These are phyloP conservation scores for Corythornis cristatus DNA, from an alignment of 2,113 vertebrate species.

Conservation along the genomic window DNA sequence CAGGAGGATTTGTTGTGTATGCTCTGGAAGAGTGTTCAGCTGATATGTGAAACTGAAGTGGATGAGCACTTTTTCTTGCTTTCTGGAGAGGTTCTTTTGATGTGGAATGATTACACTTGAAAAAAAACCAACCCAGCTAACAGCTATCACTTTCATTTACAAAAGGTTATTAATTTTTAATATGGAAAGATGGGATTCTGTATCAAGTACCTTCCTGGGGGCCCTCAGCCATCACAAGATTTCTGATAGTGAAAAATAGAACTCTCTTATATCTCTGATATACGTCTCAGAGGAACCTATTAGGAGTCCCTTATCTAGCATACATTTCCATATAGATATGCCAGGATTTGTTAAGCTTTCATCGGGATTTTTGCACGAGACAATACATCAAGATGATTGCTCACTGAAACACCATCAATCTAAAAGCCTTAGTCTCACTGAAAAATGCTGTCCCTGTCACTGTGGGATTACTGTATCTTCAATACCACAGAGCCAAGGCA, in stretches of 20 bases:
- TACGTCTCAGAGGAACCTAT: background rate
- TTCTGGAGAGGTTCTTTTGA: background rate
- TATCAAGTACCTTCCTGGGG: background rate
- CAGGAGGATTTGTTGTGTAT: background rate
- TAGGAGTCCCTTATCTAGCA: background rate
- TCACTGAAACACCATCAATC: background rate
- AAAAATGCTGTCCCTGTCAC: background rate
- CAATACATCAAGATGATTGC: background rate
- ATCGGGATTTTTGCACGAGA: background rate
- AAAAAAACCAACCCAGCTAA: background rate
- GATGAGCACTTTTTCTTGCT: background rate
- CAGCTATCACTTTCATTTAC: background rate
- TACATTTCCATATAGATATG: conserved; percentile 7
- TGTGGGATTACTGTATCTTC: background rate
- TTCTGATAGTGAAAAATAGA: conserved; percentile 9
- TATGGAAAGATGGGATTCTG: background rate
- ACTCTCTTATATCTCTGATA: background rate
- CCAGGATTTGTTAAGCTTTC: background rate
- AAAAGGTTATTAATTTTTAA: background rate
- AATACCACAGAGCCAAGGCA: background rate
- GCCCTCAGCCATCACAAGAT: background rate
- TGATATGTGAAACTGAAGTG: background rate
- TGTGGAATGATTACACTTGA: background rate
- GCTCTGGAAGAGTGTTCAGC: background rate
- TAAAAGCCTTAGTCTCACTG: background rate